Evolutionary conservation across 1,140 invertebrate species (phyloP), one percentile per base, ranked within the genome.

Genomic region (Bactericera cockerelli): DNA sequence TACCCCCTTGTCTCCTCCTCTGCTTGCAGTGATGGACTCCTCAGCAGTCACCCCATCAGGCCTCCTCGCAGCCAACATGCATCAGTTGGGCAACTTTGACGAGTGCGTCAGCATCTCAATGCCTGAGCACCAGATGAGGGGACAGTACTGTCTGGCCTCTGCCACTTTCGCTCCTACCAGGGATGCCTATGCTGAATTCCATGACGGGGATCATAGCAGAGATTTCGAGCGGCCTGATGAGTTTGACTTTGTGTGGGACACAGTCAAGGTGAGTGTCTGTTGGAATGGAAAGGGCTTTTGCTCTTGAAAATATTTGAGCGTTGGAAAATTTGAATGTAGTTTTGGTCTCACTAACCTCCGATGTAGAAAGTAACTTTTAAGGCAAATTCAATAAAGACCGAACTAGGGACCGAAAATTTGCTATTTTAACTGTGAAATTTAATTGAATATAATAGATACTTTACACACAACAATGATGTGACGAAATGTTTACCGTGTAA

Each of bases 141-240:
- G 78, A 1, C 76, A 81, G 63, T 84, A 83, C 67, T 84, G 82
- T 66, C 69, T 84, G 1, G 75, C 76, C 0, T 75, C 75, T 60
- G 68, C 78, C 19, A 63, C 65, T 54, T 70, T 77, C 31, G 14
- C 16, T 8, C 59, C 59, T 19, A 36, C 11, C 24, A 31, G 28
- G 25, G 6, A 14, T 2, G n/a, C 6, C 13, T 54, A 26, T n/a
- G 26, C 58, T 16, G 21, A 14, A 21, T 61, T 56, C 33, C 22
- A 57, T 49, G 42, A 49, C 19, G 42, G 42, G 22, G 42, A 49
- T n/a, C 42, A 49, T n/a, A 19, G n/a, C 22, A 4, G 22, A n/a
- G 42, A 49, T n/a, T 49, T 49, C 19, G n/a, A 10, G 3, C n/a
- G 22, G 22, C 42, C 42, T 19, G 42, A n/a, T 4, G 42, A 4